Evolutionary conservation across 1,140 invertebrate species (phyloP).

Genomic region (Pogonomyrmex californicus): DNA sequence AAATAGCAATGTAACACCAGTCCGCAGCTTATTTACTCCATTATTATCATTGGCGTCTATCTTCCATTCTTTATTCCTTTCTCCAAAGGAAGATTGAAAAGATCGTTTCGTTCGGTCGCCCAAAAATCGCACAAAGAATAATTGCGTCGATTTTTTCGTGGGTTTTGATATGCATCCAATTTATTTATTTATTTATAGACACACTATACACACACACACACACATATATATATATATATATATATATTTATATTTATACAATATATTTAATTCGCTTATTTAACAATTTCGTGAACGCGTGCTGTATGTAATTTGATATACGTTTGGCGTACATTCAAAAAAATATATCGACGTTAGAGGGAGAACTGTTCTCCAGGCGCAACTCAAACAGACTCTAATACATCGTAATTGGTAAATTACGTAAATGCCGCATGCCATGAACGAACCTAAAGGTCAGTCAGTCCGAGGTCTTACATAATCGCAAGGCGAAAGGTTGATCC

Average conservation of each 20-base stretch:
- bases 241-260: background rate
- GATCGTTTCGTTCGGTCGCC: background rate
- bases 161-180: background rate
- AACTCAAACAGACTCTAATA: constrained; percentile 75
- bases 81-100: background rate
- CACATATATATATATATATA: background rate
- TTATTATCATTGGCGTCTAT: background rate
- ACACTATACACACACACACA: background rate
- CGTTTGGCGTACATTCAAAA: constrained; percentile 52
- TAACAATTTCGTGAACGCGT: background rate
- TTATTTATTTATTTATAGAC: no score
- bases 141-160: background rate
- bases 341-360: constrained; percentile 74
- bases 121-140: background rate
- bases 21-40: background rate
- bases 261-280: background rate
- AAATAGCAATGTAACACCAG: background rate
- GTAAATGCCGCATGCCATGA: constrained; percentile 81
- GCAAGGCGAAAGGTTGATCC: constrained; percentile 80
- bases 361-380: constrained; percentile 74
- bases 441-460: constrained; percentile 80
- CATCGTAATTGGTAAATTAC: constrained; percentile 81
- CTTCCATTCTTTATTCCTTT: constrained; percentile 4
- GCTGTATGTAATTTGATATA: constrained; percentile 21
- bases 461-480: constrained; percentile 80